Conservation (phyloP, 2,888 invertebrate species). For the Tipula unca region DNA sequence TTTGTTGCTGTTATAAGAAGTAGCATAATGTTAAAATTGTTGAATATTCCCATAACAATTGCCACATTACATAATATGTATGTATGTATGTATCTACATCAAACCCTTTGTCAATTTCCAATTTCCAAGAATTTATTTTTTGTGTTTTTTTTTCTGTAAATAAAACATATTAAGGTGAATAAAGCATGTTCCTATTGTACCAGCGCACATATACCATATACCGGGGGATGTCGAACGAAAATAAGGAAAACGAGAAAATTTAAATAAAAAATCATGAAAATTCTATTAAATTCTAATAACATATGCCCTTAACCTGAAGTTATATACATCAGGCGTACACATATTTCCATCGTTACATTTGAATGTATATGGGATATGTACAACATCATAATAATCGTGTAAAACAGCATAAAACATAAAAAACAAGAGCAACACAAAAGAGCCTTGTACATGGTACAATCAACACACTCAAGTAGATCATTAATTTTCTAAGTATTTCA, state of each 20-base stretch:
- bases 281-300: background rate
- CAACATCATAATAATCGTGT: background rate
- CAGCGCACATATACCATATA: background rate
- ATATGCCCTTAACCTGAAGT: background rate
- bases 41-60: background rate
- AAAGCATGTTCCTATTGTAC: background rate
- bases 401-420: no score
- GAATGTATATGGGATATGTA: background rate
- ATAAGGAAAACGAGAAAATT: background rate
- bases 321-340: background rate
- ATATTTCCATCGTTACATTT: no score
- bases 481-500: slow-evolving; percentile 1
- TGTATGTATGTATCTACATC: background rate
- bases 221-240: background rate
- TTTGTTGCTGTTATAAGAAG: no score
- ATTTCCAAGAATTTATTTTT: background rate
- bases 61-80: background rate
- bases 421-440: background rate
- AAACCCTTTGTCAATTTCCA: background rate
- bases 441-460: background rate
- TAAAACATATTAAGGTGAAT: background rate
- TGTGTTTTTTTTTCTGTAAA: background rate
- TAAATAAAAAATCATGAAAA: background rate
- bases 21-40: background rate
- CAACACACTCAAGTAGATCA: slow-evolving; percentile 8